Base-by-base conservation (phyloP, 2,888 invertebrate species). In the Phortica magna region DNA sequence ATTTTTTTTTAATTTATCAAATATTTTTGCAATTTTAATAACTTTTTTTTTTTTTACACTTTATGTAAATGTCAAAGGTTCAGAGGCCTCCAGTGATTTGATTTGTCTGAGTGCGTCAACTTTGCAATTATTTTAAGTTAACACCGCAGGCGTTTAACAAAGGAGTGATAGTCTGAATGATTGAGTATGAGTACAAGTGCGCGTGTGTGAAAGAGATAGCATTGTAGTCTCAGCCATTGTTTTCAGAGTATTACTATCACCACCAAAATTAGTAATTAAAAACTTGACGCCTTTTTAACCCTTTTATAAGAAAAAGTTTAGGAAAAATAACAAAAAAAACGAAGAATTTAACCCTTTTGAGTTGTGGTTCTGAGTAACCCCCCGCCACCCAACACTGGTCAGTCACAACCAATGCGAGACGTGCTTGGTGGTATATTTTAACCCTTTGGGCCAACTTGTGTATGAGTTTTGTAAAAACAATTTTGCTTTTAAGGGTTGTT, bases 21-120 rank as follows among this genome's bases (percentile, higher is more conserved):
- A 67, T 43, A 67, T 42, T 67, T 67, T 42, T 67, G 67, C 67
- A 67, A 67, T 67, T 42, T 31, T 22, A 64, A 12, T 41, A 48
- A 12, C 0, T 48, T 48, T 48, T 0, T 48, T 9, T 48, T 14
- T 48, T 31, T 31, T 31, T 31, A 31, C 5, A 31, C 31, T 31
- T 31, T 31, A 31, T 48, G 48, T 7, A 48, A 12, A 48, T 48
- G 14, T 14, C 14, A 48, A 48, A 48, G 14, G 14, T 12, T 14
- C 48, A 14, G 10, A 14, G 9, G 19, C 31, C 12, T 19, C 17
- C 10, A 2, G 12, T 64, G 64, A 19, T 39, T 64, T 22, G 14
- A 64, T 7, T 48, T 48, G 48, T 14, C 14, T 12, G 14, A 48
- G 48, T 5, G 3, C 59, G 19, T 59, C 22, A 22, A 59, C 59